Percentiles rank a stretch among this genome's conserved stretches.
Conservation (phyloP, 2,113 vertebrate species). For the Synodontis membranacea region DNA sequence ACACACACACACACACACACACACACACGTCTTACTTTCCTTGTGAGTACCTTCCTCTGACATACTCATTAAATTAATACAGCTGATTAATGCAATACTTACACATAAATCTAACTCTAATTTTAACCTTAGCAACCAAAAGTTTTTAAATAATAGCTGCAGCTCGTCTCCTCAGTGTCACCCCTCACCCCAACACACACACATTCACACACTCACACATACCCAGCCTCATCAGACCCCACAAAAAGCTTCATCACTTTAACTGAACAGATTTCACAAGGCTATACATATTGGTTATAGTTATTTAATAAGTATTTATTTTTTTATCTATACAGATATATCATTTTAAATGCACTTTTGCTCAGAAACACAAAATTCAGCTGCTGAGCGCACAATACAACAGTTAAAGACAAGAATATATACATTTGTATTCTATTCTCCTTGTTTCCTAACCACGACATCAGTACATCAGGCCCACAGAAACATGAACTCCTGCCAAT, state of each 20-base stretch:
- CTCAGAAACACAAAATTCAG: conserved; percentile 49
- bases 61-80: neutral
- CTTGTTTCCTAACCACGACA: neutral
- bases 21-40: neutral
- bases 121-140: neutral
- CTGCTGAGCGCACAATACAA: conserved; percentile 56
- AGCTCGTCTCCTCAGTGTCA: neutral
- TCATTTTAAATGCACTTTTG: conserved; percentile 49
- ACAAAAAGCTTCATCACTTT: conserved; percentile 23
- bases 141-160: neutral
- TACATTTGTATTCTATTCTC: conserved; percentile 51
- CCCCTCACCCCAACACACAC: neutral
- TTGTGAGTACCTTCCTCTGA: neutral
- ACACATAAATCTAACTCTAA: neutral
- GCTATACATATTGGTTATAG: conserved; percentile 46
- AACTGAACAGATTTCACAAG: conserved; percentile 38
- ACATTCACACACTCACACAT: conserved; percentile 20
- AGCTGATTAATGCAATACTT: neutral
- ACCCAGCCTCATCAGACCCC: conserved; percentile 1
- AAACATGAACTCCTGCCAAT: conserved; percentile 23
- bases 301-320: conserved; percentile 58
- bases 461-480: conserved; percentile 11
- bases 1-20: conserved; percentile 16
- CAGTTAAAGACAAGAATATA: conserved; percentile 49
- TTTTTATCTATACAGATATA: conserved; percentile 57